These are phyloP conservation scores for Bubo scandiacus DNA, from an alignment of 2,113 vertebrate genomes.

Conservation along the genomic window DNA sequence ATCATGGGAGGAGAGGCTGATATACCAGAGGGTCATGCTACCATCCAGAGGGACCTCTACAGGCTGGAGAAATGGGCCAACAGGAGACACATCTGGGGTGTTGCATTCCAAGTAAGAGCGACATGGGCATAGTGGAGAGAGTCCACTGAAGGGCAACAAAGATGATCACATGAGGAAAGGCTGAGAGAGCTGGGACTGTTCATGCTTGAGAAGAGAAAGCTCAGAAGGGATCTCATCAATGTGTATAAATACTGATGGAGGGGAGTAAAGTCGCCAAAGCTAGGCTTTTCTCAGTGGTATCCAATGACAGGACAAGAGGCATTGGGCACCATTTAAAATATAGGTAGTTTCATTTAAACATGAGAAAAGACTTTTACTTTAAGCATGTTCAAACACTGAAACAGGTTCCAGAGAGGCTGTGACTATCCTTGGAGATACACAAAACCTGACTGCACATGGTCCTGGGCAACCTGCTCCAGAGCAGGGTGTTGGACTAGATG, in stretches of 20 bases:
- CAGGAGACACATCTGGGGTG: not conserved
- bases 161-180: not conserved
- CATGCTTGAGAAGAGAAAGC: too few species aligned
- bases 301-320: not conserved
- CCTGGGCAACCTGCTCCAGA: not conserved
- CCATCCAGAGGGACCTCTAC: not conserved
- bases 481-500: not conserved
- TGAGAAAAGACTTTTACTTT: not conserved
- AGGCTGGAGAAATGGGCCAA: not conserved
- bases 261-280: not conserved
- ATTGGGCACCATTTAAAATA: not conserved
- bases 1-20: not conserved
- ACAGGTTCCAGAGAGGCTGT: not conserved
- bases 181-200: not conserved
- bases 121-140: not conserved
- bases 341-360: not conserved
- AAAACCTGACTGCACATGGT: not conserved
- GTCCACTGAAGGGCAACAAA: not conserved
- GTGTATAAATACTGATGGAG: not conserved
- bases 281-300: not conserved
- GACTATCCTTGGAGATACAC: not conserved
- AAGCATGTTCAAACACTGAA: not conserved
- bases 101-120: not conserved
- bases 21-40: not conserved
- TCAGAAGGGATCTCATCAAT: not conserved